Percentiles rank a stretch among this genome's conserved stretches.
Evolutionary conservation across 2,113 vertebrate species (phyloP).

Genomic region (Prunella himalayana): DNA sequence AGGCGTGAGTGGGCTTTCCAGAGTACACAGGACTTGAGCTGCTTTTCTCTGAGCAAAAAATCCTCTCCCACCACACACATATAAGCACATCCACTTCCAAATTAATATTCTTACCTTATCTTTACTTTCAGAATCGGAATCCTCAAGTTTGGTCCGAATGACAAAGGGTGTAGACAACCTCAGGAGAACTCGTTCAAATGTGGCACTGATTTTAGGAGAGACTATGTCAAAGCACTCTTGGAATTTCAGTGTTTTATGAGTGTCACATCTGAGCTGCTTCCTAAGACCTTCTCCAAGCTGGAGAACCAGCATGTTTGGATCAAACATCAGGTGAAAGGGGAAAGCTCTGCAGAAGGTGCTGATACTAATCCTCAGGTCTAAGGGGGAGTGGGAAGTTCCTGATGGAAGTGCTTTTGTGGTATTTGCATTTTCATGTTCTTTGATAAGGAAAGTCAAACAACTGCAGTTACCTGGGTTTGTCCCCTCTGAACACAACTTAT

Average conservation of each 20-base stretch:
- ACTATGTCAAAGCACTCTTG: slow-evolving; percentile 94
- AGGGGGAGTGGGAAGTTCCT: slow-evolving; percentile 82
- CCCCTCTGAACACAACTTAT: slow-evolving; percentile 79
- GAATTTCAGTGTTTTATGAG: slow-evolving; percentile 85
- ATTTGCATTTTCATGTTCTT: slow-evolving; percentile 73
- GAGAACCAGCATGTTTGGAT: slow-evolving; percentile 87
- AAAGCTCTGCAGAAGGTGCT: slow-evolving; percentile 95
- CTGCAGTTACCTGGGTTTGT: slow-evolving; percentile 78
- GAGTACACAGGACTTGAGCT: neutral
- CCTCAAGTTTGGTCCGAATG: slow-evolving; percentile 87
- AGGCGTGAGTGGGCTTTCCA: neutral
- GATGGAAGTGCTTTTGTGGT: slow-evolving; percentile 71
- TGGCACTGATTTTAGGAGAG: slow-evolving; percentile 89
- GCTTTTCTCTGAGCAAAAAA: neutral
- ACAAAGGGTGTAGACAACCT: slow-evolving; percentile 94
- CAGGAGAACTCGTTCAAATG: slow-evolving; percentile 89
- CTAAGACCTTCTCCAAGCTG: slow-evolving; percentile 94
- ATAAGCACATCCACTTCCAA: neutral
- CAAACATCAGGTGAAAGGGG: slow-evolving; percentile 95
- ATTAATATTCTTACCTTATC: slow-evolving; percentile 85
- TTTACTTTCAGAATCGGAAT: slow-evolving; percentile 80
- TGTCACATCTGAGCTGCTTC: slow-evolving; percentile 87
- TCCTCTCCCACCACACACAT: neutral
- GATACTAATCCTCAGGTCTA: slow-evolving; percentile 90
- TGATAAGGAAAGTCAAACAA: slow-evolving; percentile 87